Conservation (phyloP, 2,797 vertebrate species). For the Geotrypetes seraphini region DNA sequence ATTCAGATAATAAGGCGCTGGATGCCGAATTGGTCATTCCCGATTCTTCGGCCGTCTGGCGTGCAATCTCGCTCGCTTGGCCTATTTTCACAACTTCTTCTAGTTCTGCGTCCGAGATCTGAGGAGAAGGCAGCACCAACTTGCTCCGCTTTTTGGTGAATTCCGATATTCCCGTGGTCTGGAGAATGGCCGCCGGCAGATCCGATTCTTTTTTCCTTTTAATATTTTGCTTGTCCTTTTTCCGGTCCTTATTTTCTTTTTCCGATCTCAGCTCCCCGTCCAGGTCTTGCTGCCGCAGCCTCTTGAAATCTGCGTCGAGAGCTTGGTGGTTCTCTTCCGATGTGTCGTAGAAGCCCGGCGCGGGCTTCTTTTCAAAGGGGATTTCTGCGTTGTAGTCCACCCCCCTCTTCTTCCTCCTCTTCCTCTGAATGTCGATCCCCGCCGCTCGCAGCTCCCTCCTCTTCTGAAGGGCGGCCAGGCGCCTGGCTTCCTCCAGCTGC, state of each 20-base stretch:
- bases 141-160: constrained; percentile 97
- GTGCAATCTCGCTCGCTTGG: constrained; percentile 91
- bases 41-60: constrained; percentile 89
- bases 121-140: constrained; percentile 84
- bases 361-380: too few species aligned
- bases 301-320: too few species aligned
- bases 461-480: too few species aligned
- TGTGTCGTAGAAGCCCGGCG: too few species aligned
- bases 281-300: too few species aligned
- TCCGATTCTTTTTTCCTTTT: constrained; percentile 96
- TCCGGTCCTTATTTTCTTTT: constrained; percentile 82
- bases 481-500: too few species aligned
- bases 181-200: constrained; percentile 91
- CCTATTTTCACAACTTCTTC: constrained; percentile 96
- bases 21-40: constrained; percentile 90
- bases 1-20: constrained; percentile 89
- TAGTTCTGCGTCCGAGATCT: constrained; percentile 91
- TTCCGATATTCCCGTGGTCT: constrained; percentile 92
- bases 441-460: too few species aligned
- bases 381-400: too few species aligned
- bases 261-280: too few species aligned
- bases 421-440: too few species aligned
- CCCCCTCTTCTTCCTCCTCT: too few species aligned
- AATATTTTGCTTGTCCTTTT: constrained; percentile 91
- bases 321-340: too few species aligned